A percentile compares a stretch with the other conserved stretches of the same genome.
These are phyloP conservation scores for Lithophane ornitopus DNA, from an alignment of 2,888 invertebrate species.

Conservation along the genomic window DNA sequence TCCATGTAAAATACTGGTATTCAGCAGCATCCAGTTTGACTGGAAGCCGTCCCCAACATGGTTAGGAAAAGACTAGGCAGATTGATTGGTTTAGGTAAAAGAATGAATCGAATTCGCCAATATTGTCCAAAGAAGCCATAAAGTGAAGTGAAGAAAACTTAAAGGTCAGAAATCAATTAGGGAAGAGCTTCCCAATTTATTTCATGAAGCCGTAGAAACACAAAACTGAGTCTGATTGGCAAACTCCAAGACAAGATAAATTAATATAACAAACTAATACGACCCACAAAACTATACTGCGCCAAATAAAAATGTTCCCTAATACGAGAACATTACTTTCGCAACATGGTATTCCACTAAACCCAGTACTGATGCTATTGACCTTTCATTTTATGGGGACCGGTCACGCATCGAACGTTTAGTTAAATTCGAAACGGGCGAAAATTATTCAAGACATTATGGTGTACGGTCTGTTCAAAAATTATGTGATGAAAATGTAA, in stretches of 20 bases:
- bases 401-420: constrained; percentile 69
- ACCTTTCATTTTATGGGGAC: constrained; percentile 65
- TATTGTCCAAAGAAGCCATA: background rate
- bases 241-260: background rate
- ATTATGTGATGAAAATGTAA: background rate
- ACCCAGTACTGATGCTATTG: constrained; percentile 61
- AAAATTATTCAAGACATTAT: constrained; percentile 52
- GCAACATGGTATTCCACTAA: constrained; percentile 60
- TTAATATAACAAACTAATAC: background rate
- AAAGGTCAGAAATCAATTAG: background rate
- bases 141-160: too few relatives aligned
- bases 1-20: too few relatives aligned
- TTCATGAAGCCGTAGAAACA: constrained; percentile 15
- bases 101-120: too few relatives aligned
- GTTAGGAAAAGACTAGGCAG: too few relatives aligned
- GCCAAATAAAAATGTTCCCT: constrained; percentile 23
- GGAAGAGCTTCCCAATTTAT: background rate
- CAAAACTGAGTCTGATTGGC: background rate
- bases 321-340: constrained; percentile 48
- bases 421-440: constrained; percentile 55
- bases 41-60: too few relatives aligned
- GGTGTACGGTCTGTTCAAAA: background rate
- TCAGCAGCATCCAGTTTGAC: too few relatives aligned
- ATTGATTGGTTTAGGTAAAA: background rate
- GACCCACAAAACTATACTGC: constrained; percentile 12